Evolutionary conservation across 2,888 invertebrate species (phyloP), one percentile per base, ranked within the genome.

Genomic region (Caenorhabditis becei): DNA sequence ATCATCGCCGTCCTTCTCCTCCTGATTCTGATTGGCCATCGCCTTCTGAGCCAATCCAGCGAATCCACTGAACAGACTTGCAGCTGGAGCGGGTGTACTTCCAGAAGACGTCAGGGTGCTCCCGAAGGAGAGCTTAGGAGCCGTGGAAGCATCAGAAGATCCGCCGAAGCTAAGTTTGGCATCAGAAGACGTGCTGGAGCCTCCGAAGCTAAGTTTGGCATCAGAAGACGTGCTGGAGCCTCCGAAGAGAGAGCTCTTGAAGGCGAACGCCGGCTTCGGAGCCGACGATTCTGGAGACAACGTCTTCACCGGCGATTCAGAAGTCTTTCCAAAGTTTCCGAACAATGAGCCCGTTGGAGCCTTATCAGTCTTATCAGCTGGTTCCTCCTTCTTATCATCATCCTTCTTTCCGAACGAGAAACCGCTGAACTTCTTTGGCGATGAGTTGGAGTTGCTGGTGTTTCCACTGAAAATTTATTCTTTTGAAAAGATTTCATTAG

Each of bases 351-450:
- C 10, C 23, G 58, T 69, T 18, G 28, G 8, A 41, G 16, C 14
- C 41, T 41, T 41, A 41, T 14, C 41, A 7, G 32, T 1, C 16
- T 44, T 66, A 18, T 18, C 53, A n/a, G 44, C 0, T 37, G 24
- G 11, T n/a, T 67, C 54, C 10, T 41, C 35, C 28, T 49, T 67
- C 23, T 47, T 65, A 1, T 49, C 51, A 1, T 63, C 56, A 10
- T 37, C 28, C 41, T 58, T 72, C 35, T 80, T 80, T 16, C 80
- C 78, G 28, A 83, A 83, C 7, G 77, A 54, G 41, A 83, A 83
- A n/a, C 80, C 80, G 18, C 69, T 44, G 67, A 82, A 82, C 20
- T 79, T 79, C 1, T 61, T 1, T 18, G 75, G 41, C 47, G 65
- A 49, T 3, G 49, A 72, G 2, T 41, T 62, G 18, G 41, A 41